Evolutionary conservation across 2,113 vertebrate genomes (phyloP).

Genomic region (Grammomys surdaster): DNA sequence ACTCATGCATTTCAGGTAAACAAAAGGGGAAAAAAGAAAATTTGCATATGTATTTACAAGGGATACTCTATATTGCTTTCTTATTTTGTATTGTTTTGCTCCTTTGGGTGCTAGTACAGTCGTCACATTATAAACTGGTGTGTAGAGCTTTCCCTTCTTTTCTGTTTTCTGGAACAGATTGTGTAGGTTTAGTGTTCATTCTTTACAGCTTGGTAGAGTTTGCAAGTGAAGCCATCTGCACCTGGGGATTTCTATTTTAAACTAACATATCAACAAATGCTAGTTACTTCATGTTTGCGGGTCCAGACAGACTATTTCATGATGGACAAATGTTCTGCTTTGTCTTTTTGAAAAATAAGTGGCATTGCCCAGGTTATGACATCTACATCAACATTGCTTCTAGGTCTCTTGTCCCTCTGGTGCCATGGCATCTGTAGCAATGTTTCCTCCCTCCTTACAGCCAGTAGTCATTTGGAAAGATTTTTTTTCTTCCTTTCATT

Average conservation of each 20-base stretch:
- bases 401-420: background rate
- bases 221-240: background rate
- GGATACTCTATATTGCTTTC: background rate
- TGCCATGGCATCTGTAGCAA: background rate
- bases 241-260: background rate
- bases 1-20: background rate
- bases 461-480: background rate
- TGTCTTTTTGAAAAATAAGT: background rate
- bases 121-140: background rate
- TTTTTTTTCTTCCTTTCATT: background rate
- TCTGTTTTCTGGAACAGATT: background rate
- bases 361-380: background rate
- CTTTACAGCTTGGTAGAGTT: background rate
- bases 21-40: background rate
- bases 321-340: background rate
- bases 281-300: background rate
- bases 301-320: background rate
- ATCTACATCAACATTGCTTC: background rate
- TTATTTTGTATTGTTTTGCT: background rate
- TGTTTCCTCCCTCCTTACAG: too few species aligned
- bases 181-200: background rate
- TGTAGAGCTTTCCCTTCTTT: background rate
- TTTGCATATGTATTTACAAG: background rate
- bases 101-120: background rate
- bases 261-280: background rate